These are phyloP conservation scores for Neoaliturus tenellus DNA, from an alignment of 2,888 invertebrate species.

Conservation along the genomic window DNA sequence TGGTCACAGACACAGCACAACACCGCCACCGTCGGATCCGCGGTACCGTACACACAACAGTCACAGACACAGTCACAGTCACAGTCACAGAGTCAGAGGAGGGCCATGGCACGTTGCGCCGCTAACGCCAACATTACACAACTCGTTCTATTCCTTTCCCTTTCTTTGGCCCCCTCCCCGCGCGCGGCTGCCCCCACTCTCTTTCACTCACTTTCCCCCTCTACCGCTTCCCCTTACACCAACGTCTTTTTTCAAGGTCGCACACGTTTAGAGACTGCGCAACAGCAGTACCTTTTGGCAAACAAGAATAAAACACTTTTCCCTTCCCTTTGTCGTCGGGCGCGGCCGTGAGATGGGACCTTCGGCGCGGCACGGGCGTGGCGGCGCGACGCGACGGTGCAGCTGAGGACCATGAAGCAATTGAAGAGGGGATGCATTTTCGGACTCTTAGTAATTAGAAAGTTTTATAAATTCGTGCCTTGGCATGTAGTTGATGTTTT, in stretches of 20 bases:
- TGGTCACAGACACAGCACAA: slow-evolving; percentile 46
- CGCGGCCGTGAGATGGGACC: slow-evolving; percentile 29
- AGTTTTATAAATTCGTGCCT: too few species aligned
- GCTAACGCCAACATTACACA: slow-evolving; percentile 49
- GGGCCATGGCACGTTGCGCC: slow-evolving; percentile 29
- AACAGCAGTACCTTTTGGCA: slow-evolving; percentile 58
- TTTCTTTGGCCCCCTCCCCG: slow-evolving; percentile 49
- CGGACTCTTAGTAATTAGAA: too few species aligned
- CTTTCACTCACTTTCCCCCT: slow-evolving; percentile 58
- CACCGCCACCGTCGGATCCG: neutral
- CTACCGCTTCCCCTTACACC: slow-evolving; percentile 57
- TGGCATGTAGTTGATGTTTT: too few species aligned
- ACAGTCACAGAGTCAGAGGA: slow-evolving; percentile 35
- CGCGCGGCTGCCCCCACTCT: slow-evolving; percentile 38
- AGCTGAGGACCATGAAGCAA: too few species aligned
- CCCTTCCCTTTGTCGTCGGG: slow-evolving; percentile 49
- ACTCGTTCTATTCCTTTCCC: slow-evolving; percentile 56
- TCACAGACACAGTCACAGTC: slow-evolving; percentile 20
- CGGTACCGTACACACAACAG: neutral
- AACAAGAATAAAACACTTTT: slow-evolving; percentile 58
- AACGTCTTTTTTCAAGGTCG: slow-evolving; percentile 58
- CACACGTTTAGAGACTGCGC: slow-evolving; percentile 56
- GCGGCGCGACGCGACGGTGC: neutral
- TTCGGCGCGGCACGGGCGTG: neutral
- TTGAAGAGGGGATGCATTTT: too few species aligned